Conservation (phyloP, 2,888 invertebrate genomes). For the Eupithecia subumbrata region DNA sequence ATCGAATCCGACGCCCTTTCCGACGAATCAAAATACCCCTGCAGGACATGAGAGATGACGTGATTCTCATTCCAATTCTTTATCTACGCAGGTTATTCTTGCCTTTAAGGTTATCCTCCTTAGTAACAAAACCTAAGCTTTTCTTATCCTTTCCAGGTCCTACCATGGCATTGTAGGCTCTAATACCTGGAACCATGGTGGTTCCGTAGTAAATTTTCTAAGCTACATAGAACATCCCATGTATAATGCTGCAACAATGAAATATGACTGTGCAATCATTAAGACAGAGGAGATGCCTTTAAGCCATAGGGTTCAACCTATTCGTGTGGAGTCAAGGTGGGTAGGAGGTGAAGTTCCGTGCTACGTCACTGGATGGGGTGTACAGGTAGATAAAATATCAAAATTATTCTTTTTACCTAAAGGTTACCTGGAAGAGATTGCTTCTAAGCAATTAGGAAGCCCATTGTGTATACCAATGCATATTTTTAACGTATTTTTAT, state of each 20-base stretch:
- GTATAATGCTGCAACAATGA: conserved; percentile 48
- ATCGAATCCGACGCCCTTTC: no score
- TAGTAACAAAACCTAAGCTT: not conserved
- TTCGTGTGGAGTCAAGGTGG: conserved; percentile 46
- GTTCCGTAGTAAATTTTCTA: conserved; percentile 42
- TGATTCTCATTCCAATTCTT: no score
- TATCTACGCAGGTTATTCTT: no score
- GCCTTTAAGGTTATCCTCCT: not conserved
- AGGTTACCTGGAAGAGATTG: no score
- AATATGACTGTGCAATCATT: conserved; percentile 55
- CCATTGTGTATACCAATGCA: no score
- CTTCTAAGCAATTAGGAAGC: no score
- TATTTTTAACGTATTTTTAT: no score
- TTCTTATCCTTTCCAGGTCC: conserved; percentile 40
- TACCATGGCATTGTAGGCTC: conserved; percentile 51
- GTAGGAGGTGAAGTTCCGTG: conserved; percentile 44
- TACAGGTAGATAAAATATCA: conserved; percentile 18
- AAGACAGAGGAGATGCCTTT: conserved; percentile 26
- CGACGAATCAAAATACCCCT: no score
- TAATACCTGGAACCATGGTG: conserved; percentile 48
- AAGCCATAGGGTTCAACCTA: not conserved
- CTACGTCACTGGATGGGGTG: conserved; percentile 66
- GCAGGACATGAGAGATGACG: no score
- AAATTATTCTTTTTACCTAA: no score
- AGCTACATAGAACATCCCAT: conserved; percentile 48